Percentiles rank a stretch among this genome's conserved stretches.
These are phyloP conservation scores for Danionella dracula DNA, from an alignment of 2,797 vertebrate species.

Conservation along the genomic window DNA sequence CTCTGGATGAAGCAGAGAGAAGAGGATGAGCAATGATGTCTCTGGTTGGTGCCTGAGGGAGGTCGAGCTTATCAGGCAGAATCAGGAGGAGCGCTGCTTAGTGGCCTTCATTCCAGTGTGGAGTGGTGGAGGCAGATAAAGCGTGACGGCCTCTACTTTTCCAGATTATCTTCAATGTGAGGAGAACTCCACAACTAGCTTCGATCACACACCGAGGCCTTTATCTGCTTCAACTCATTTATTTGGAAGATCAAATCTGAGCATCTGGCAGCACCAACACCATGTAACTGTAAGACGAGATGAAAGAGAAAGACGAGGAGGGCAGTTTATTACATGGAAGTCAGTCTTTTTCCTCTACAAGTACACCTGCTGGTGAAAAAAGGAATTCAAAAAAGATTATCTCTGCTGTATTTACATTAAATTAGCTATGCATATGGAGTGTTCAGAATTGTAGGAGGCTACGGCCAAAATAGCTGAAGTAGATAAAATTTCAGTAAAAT, in stretches of 20 bases:
- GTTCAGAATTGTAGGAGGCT: too few species aligned
- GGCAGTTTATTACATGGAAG: conserved; percentile 19
- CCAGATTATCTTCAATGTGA: conserved; percentile 59
- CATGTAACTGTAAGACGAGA: conserved; percentile 38
- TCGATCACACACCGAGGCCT: conserved; percentile 36
- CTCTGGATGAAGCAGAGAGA: conserved; percentile 23
- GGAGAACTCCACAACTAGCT: conserved; percentile 46
- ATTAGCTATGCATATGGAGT: too few species aligned
- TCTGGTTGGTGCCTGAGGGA: conserved; percentile 20
- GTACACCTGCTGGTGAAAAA: background rate
- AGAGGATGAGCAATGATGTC: conserved; percentile 23
- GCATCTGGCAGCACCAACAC: conserved; percentile 49
- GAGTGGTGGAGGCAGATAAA: conserved; percentile 68
- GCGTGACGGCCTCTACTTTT: conserved; percentile 39
- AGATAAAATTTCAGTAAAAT: too few species aligned
- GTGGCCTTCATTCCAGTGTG: conserved; percentile 54
- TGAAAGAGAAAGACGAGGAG: background rate
- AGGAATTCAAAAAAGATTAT: too few species aligned
- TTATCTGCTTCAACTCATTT: conserved; percentile 66
- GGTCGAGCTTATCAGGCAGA: conserved; percentile 48
- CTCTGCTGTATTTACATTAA: too few species aligned
- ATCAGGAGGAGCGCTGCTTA: conserved; percentile 54
- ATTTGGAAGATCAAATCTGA: conserved; percentile 63
- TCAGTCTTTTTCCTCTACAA: background rate
- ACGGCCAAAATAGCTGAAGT: too few species aligned